Percentiles rank a stretch among this genome's conserved stretches.
Conservation (phyloP, 2,797 vertebrate genomes). For the Xenops minutus region DNA sequence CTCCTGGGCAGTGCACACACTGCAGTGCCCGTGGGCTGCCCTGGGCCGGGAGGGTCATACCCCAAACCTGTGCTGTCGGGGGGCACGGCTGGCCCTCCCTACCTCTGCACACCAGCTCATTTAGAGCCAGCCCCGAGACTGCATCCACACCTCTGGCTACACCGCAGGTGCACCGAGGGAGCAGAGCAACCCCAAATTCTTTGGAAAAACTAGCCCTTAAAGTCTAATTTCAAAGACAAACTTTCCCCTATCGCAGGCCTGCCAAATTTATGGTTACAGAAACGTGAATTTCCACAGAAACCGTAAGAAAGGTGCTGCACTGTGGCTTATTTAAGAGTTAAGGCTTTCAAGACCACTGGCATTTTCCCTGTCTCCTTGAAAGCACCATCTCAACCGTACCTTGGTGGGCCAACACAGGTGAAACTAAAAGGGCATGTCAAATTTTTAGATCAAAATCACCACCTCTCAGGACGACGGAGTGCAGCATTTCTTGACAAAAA, state of each 20-base stretch:
- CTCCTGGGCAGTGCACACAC: rapidly evolving
- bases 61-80: not conserved
- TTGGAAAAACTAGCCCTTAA: not conserved
- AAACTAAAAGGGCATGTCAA: not conserved
- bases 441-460: not conserved
- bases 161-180: not conserved
- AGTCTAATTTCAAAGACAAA: not conserved
- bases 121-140: not conserved
- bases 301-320: not conserved
- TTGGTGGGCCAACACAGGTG: not conserved
- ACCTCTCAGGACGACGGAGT: rapidly evolving
- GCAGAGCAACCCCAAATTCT: rapidly evolving
- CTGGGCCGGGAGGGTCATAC: not conserved
- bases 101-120: rapidly evolving
- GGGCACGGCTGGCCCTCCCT: not conserved
- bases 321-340: not conserved
- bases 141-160: not conserved
- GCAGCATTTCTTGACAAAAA: not conserved
- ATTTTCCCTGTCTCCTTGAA: not conserved
- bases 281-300: not conserved
- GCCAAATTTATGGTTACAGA: not conserved
- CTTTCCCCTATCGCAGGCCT: not conserved
- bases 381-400: not conserved
- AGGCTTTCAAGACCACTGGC: not conserved
- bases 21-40: rapidly evolving